A percentile compares a stretch with the other conserved stretches of the same genome.
phyloP scores from a whole-genome alignment of 2,797 vertebrate genomes.

The Epinephelus awoara region DNA sequence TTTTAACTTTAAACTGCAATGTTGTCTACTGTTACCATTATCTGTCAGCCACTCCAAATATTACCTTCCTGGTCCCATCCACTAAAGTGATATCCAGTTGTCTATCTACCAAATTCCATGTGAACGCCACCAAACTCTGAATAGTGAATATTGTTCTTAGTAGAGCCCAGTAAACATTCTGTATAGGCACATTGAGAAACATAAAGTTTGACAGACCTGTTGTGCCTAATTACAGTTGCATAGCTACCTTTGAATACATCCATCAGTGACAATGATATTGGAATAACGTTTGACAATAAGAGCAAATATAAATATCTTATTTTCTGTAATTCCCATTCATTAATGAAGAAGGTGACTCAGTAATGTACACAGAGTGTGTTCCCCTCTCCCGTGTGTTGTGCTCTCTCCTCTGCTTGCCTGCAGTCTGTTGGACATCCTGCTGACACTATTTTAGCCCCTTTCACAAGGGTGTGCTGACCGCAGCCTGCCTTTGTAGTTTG shows the following conservation, averaged over 20 bases:
- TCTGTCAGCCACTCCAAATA: no score
- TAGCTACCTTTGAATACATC: neutral
- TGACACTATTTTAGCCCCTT: slow-evolving; percentile 84
- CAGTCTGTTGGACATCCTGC: slow-evolving; percentile 81
- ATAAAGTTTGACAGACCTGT: neutral
- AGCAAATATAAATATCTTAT: neutral
- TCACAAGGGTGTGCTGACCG: slow-evolving; percentile 84
- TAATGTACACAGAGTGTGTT: neutral
- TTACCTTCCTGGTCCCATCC: no score
- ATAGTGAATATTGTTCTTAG: neutral
- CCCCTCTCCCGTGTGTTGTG: slow-evolving; percentile 31
- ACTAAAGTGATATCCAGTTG: no score
- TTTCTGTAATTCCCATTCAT: neutral
- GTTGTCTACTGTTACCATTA: no score
- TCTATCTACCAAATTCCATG: no score
- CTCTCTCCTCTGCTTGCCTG: slow-evolving; percentile 59
- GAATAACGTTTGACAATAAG: neutral
- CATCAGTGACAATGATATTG: neutral
- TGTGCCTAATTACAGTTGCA: no score
- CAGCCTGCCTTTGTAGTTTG: slow-evolving; percentile 87
- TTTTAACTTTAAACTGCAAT: no score
- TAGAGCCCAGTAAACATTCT: neutral
- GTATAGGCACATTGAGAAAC: neutral
- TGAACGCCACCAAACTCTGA: no score
- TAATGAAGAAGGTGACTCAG: neutral